Conservation (phyloP, 1,140 invertebrate genomes). For the Pentalonia nigronervosa region DNA sequence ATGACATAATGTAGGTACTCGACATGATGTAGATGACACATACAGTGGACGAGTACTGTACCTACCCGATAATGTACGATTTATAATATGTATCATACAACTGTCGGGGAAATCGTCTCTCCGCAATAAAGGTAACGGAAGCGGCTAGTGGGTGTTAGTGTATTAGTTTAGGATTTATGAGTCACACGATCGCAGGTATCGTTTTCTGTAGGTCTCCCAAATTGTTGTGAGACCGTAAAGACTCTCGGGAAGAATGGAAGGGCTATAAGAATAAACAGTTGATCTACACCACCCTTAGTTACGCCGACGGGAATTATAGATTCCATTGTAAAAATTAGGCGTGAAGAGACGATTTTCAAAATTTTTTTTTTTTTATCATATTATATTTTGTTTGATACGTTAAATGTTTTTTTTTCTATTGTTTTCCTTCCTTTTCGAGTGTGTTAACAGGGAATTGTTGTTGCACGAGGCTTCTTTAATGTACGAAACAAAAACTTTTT, state of each 20-base stretch:
- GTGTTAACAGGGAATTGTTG: slow-evolving; percentile 52
- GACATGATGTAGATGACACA: neutral
- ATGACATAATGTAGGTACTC: neutral
- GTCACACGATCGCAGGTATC: neutral
- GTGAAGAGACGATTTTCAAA: slow-evolving; percentile 4
- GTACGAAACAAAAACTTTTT: slow-evolving; percentile 25
- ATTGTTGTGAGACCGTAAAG: neutral
- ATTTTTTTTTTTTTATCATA: neutral
- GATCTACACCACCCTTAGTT: neutral
- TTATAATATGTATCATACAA: neutral
- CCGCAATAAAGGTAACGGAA: neutral
- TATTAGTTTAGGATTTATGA: neutral
- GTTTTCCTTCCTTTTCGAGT: slow-evolving; percentile 28
- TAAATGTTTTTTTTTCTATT: slow-evolving; percentile 31
- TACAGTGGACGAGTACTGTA: neutral
- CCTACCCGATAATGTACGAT: neutral
- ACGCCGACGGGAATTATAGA: neutral
- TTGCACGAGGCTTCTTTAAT: slow-evolving; percentile 53
- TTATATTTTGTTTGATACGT: slow-evolving; percentile 24
- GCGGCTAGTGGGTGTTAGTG: neutral
- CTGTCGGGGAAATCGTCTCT: neutral
- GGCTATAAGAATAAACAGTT: neutral
- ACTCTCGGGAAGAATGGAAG: neutral
- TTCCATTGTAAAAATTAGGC: neutral
- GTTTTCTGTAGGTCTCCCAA: neutral